Evolutionary conservation across 2,113 vertebrate species (phyloP), one percentile per base, ranked within the genome.

Genomic region (Pungitius pungitius): DNA sequence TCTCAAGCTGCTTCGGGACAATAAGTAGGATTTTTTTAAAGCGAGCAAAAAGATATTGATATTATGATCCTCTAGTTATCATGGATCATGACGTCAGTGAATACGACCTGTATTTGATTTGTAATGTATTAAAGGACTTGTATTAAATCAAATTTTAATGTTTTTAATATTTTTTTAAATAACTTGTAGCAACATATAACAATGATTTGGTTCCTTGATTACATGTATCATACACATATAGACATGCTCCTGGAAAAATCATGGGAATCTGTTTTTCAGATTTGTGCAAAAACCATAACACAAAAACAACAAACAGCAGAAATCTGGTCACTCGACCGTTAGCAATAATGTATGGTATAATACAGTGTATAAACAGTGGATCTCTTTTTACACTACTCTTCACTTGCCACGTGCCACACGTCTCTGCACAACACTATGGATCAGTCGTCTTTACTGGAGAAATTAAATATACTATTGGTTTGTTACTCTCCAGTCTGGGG

Each of bases 341-440:
- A 0, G n/a, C 40, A 42, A 42, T 42, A 35, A 35, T 35, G 7
- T 35, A 35, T 35, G 5, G 58, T 54, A 59, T 43, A 67, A 56
- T 64, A 60, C 33, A 68, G 10, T 8, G 2, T 63, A 82, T 84
- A 85, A 84, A 85, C 82, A 81, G 45, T 54, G 13, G 73, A 56
- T 52, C 13, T 57, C 56, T 62, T 17, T 59, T 56, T 70, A 68
- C 47, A 65, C 42, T 39, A 26, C 9, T 37, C 15, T 47, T 22
- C 18, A n/a, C 4, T 45, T 65, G 30, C 30, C 49, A 37, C 42
- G n/a, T n/a, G n/a, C n/a, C n/a, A n/a, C n/a, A n/a, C n/a, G n/a
- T 76, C 22, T n/a, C 51, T n/a, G n/a, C n/a, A n/a, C n/a, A n/a
- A n/a, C n/a, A n/a, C n/a, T n/a, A n/a, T n/a, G 14, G 14, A 18